These are phyloP conservation scores for Hydrozoanthus tunicans DNA, from an alignment of 64 coral and sea anemone species.

Conservation along the genomic window DNA sequence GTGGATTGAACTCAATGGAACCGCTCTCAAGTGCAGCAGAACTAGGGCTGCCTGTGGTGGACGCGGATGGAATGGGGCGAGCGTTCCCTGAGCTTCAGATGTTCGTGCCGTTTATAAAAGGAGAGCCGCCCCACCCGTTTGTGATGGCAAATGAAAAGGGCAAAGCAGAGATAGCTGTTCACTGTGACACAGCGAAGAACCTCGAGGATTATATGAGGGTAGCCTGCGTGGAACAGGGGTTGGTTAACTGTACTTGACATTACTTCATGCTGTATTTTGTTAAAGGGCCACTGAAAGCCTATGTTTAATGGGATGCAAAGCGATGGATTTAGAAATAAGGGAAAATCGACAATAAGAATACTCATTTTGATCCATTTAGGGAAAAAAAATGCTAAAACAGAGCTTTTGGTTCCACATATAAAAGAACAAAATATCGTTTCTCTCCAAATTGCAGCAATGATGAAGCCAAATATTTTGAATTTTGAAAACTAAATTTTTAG, in stretches of 20 bases:
- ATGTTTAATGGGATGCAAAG: not conserved
- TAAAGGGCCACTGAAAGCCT: not conserved
- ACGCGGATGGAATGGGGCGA: slow-evolving; percentile 97
- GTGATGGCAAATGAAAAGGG: slow-evolving; percentile 65
- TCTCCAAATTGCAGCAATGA: too few species aligned
- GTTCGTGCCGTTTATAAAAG: slow-evolving; percentile 86
- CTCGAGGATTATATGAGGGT: slow-evolving; percentile 76
- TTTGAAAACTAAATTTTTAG: too few species aligned
- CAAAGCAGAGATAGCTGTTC: slow-evolving; percentile 31
- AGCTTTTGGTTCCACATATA: too few species aligned
- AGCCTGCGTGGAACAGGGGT: slow-evolving; percentile 75
- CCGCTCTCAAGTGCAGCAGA: slow-evolving; percentile 76
- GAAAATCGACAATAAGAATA: not conserved
- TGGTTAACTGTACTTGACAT: not conserved
- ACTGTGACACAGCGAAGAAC: slow-evolving; percentile 60
- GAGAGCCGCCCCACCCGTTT: slow-evolving; percentile 63
- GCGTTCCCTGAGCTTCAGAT: slow-evolving; percentile 96
- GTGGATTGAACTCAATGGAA: slow-evolving; percentile 86
- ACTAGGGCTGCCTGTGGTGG: slow-evolving; percentile 84
- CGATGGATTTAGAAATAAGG: slow-evolving; percentile 67
- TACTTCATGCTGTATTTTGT: not conserved
- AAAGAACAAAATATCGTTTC: too few species aligned
- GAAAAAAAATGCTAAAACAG: too few species aligned
- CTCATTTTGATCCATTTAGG: too few species aligned
- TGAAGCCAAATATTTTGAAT: too few species aligned